Conservation (phyloP, 2,113 vertebrate species). For the Oryzias celebensis region DNA sequence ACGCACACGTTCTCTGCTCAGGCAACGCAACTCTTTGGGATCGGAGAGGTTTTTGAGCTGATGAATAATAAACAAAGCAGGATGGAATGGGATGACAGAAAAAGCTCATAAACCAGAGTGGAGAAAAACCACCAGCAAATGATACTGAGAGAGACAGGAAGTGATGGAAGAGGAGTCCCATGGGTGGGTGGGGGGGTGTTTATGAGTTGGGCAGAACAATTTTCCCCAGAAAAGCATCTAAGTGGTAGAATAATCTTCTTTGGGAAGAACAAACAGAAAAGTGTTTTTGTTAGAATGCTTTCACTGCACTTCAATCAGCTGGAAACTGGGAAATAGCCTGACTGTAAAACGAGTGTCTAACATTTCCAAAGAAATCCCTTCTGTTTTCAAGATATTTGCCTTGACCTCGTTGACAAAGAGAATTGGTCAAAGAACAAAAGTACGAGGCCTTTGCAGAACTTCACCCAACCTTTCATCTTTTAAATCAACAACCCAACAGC, state of each 20-base stretch:
- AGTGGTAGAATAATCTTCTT: slow-evolving; percentile 33
- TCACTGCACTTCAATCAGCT: slow-evolving; percentile 27
- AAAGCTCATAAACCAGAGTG: slow-evolving; percentile 16
- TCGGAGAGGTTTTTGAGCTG: slow-evolving; percentile 48
- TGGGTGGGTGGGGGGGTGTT: slow-evolving; percentile 27
- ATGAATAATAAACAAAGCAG: slow-evolving; percentile 67
- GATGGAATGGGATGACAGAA: slow-evolving; percentile 47
- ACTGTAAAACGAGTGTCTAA: neutral
- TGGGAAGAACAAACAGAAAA: slow-evolving; percentile 17
- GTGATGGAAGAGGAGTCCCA: slow-evolving; percentile 22
- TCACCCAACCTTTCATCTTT: no score
- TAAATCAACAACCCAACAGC: no score
- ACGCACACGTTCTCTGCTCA: slow-evolving; percentile 10
- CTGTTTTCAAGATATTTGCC: no score
- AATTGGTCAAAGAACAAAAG: no score
- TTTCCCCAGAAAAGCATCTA: slow-evolving; percentile 30
- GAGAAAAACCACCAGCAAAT: slow-evolving; percentile 27
- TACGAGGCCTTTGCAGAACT: no score
- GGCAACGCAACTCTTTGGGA: slow-evolving; percentile 30
- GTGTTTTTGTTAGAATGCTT: slow-evolving; percentile 7
- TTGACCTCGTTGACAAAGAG: no score
- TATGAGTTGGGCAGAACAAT: slow-evolving; percentile 27
- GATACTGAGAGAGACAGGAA: slow-evolving; percentile 32
- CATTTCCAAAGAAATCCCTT: no score
- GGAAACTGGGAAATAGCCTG: slow-evolving; percentile 3